Conservation (phyloP, 2,113 vertebrate species). For the Sphyrna mokarran region DNA sequence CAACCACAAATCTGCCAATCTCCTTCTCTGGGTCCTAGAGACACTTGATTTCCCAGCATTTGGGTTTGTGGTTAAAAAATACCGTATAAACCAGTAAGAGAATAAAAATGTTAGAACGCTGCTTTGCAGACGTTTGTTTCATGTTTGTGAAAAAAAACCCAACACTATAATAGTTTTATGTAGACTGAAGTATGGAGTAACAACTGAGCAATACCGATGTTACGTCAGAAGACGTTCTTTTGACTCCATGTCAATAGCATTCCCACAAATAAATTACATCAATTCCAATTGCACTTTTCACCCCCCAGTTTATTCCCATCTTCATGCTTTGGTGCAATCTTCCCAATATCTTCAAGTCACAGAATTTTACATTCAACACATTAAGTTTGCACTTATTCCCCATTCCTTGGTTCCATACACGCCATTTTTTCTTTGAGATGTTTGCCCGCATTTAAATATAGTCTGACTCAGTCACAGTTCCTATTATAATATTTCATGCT, state of each 20-base stretch:
- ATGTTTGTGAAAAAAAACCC: neutral
- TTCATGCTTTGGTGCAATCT: neutral
- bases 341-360: neutral
- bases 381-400: neutral
- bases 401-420: neutral
- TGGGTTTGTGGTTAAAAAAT: too few relatives aligned
- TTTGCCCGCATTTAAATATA: neutral
- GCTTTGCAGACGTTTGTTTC: neutral
- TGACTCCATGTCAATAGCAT: neutral
- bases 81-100: too few relatives aligned
- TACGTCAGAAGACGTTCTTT: neutral
- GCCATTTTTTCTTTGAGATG: neutral
- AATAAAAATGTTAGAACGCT: neutral
- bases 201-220: neutral
- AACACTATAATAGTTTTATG: neutral
- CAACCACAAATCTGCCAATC: neutral
- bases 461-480: neutral
- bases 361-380: neutral
- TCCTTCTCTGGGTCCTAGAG: slow-evolving; percentile 25
- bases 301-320: neutral
- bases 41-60: neutral
- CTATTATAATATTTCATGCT: neutral
- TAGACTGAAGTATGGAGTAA: neutral
- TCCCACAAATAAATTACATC: neutral
- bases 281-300: neutral